Percentiles rank a stretch among this genome's conserved stretches.
phyloP scores from a whole-genome alignment of 2,888 invertebrate genomes.

The Torymus auratus region DNA sequence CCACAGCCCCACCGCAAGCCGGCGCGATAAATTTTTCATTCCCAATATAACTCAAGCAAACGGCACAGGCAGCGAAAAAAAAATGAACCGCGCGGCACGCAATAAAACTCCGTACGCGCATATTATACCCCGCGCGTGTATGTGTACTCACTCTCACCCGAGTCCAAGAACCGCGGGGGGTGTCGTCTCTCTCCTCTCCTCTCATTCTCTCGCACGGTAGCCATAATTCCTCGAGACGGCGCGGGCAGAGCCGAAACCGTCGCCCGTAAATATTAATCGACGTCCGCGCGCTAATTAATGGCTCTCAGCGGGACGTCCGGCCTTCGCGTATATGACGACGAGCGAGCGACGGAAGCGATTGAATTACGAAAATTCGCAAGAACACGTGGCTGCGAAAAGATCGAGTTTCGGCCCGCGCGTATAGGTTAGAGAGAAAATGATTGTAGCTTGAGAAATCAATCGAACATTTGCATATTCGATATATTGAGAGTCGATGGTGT shows the following conservation, averaged over 20 bases:
- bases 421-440: neutral
- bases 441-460: constrained; percentile 50
- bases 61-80: too few species aligned
- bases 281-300: constrained; percentile 50
- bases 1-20: neutral
- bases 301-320: constrained; percentile 39
- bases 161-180: too few species aligned
- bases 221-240: constrained; percentile 42
- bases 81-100: too few species aligned
- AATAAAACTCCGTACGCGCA: too few species aligned
- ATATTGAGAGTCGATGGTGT: neutral
- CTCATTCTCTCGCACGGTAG: constrained; percentile 19
- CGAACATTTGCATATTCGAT: constrained; percentile 35
- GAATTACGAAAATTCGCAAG: constrained; percentile 41
- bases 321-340: neutral
- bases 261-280: constrained; percentile 55
- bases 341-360: constrained; percentile 44
- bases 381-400: neutral
- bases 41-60: constrained; percentile 9
- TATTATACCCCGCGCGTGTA: too few species aligned
- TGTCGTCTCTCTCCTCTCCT: too few species aligned
- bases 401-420: neutral
- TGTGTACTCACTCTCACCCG: too few species aligned
- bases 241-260: neutral
- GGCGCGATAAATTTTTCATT: constrained; percentile 3